phyloP scores from a whole-genome alignment of 2,888 invertebrate genomes.

The Ormyrus nitidulus region DNA sequence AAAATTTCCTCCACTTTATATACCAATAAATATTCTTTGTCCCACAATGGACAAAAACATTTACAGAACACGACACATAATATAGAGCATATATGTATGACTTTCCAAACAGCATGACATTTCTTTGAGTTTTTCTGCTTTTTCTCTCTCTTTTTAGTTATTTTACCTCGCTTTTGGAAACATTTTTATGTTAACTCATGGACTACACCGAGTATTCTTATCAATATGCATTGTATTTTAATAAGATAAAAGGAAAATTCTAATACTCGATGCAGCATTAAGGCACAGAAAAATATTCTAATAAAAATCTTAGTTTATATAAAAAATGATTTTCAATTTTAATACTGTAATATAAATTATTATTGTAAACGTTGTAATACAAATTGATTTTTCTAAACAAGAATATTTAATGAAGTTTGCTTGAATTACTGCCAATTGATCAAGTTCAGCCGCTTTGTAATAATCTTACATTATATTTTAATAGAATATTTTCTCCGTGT shows the following conservation, averaged over 20 bases:
- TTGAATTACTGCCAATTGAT: no score
- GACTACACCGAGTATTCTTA: slow-evolving; percentile 3
- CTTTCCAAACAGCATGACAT: slow-evolving; percentile 70
- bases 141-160: background rate
- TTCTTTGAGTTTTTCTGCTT: slow-evolving; percentile 52
- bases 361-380: slow-evolving; percentile 23
- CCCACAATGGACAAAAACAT: slow-evolving; percentile 37
- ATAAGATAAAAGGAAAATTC: background rate
- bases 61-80: slow-evolving; percentile 42
- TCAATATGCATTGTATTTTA: slow-evolving; percentile 38
- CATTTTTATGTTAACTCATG: background rate
- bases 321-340: background rate
- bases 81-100: slow-evolving; percentile 38
- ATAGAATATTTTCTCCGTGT: slow-evolving; percentile 36
- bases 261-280: slow-evolving; percentile 6
- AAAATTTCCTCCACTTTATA: slow-evolving; percentile 23
- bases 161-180: background rate
- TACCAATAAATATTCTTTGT: slow-evolving; percentile 24
- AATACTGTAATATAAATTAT: background rate
- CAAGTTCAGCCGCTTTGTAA: no score
- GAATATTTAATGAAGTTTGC: background rate
- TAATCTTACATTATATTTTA: background rate
- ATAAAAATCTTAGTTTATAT: slow-evolving; percentile 5
- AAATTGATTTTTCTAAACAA: background rate
- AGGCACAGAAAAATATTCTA: slow-evolving; percentile 37